Conservation (phyloP, 2,888 invertebrate species). For the Strigamia crassipes region DNA sequence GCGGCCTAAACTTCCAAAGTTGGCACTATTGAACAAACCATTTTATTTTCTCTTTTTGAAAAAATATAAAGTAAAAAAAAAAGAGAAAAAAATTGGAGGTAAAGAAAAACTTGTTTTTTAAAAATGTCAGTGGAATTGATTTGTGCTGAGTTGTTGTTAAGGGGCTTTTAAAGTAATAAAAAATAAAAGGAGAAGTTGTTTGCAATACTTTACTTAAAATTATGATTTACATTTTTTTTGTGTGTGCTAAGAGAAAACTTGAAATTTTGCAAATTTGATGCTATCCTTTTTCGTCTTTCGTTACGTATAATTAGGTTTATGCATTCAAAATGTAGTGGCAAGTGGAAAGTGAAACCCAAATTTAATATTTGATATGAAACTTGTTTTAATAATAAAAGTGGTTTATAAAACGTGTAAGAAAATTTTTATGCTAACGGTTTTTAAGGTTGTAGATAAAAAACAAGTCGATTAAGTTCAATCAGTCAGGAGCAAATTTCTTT, state of each 20-base stretch:
- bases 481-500: conserved; percentile 28
- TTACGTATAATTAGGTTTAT: not conserved
- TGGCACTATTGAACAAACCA: not conserved
- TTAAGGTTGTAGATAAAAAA: conserved; percentile 5
- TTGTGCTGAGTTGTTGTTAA: conserved; percentile 7
- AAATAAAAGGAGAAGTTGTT: not conserved
- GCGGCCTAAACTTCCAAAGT: conserved; percentile 7
- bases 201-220: not conserved
- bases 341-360: not conserved
- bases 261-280: not conserved
- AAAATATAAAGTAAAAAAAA: not conserved
- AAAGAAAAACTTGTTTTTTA: not conserved
- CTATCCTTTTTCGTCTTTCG: not conserved
- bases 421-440: not conserved
- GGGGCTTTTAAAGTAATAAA: not conserved
- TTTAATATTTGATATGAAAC: not conserved
- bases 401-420: not conserved
- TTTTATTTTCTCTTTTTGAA: not conserved
- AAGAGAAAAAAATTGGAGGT: not conserved
- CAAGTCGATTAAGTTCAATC: conserved; percentile 32
- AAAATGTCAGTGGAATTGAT: not conserved
- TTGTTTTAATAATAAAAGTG: not conserved
- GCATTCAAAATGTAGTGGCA: not conserved
- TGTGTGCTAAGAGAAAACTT: not conserved
- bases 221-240: not conserved